Evolutionary conservation across 2,113 vertebrate genomes (phyloP), one percentile per base, ranked within the genome.

Genomic region (Monarcha castaneiventris): DNA sequence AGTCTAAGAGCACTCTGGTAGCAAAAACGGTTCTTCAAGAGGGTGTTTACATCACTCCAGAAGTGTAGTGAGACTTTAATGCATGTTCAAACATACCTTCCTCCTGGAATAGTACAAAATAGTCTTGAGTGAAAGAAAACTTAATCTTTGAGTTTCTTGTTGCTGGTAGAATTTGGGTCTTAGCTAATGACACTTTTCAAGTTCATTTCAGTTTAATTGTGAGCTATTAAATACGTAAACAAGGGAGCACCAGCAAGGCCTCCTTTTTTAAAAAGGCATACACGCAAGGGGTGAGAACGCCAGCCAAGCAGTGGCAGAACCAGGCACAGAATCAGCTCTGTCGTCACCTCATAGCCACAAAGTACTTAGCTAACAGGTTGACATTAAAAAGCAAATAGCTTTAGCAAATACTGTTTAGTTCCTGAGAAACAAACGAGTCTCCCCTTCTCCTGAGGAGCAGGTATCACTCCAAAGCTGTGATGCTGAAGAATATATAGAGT

Each of bases 1-100:
- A 59, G 16, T 33, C 37, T 77, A 75, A 71, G 85, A 94, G 82
- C 88, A 84, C 82, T 94, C 49, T 23, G 59, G 43, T 51, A 61
- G 35, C 44, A 67, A 62, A 93, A 90, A 87, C 20, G 35, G 84
- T 95, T 69, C 91, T 95, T 69, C 87, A 89, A 72, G n/a, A 87
- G 54, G 29, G 44, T 95, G 81, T 89, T 94, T 93, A 96, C 89
- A 96, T 83, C 91, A 87, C 88, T 94, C 79, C 62, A 91, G 39
- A 66, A 96, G n/a, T 2, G 41, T 39, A 81, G 52, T 37, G 64
- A 96, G 90, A 63, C 68, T 90, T 86, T 43, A 92, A 82, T 59
- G 64, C 48, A 46, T 73, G 90, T 84, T 81, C 89, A 94, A 92
- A 96, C 58, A 95, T 33, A 92, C 88, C 62, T 89, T 46, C 30